Base-by-base conservation (phyloP, 2,113 vertebrate species). In the Silurus meridionalis region DNA sequence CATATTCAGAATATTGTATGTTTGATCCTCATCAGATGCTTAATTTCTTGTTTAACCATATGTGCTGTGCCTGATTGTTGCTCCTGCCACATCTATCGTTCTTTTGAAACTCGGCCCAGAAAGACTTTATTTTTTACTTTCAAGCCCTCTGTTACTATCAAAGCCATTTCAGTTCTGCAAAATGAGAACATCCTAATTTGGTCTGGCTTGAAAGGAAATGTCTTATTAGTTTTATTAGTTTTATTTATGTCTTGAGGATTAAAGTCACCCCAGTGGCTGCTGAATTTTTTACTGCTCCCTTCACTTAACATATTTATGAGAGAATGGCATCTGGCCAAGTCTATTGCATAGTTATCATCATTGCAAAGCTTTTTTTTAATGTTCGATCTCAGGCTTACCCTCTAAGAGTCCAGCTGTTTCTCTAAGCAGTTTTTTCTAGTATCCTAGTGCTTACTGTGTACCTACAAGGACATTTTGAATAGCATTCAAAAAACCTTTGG, bases 191-290 rank as follows among this genome's bases (percentile, higher is more conserved):
- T 87, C 88, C 85, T 89, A 60, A 88, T 89, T 88, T 88, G 84
- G 84, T 85, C 78, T 46, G 74, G 75, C 90, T 87, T 88, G 83
- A 87, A 89, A 89, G 85, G 77, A 90, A 88, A 81, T 78, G 85
- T 86, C 75, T 86, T 87, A 87, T 85, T 85, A 83, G 84, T 84
- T 90, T 89, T 90, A 87, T 90, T 89, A 77, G 83, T 89, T 89
- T 89, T 88, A 89, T 89, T 90, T 90, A 90, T 90, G 82, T 88
- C 83, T 80, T 69, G 53, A 85, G 83, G 88, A 85, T 89, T 85
- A 82, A 90, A 87, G 89, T 91, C 85, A 82, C 83, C 88, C 85
- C 75, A 77, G 75, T 81, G 85, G 81, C 88, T 88, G 57, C 84
- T 83, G 52, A 89, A 89, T 87, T 75, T 88, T 85, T 86, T 88